These are phyloP conservation scores for Drosophila borealis DNA, from an alignment of 2,888 invertebrate genomes.

Conservation along the genomic window DNA sequence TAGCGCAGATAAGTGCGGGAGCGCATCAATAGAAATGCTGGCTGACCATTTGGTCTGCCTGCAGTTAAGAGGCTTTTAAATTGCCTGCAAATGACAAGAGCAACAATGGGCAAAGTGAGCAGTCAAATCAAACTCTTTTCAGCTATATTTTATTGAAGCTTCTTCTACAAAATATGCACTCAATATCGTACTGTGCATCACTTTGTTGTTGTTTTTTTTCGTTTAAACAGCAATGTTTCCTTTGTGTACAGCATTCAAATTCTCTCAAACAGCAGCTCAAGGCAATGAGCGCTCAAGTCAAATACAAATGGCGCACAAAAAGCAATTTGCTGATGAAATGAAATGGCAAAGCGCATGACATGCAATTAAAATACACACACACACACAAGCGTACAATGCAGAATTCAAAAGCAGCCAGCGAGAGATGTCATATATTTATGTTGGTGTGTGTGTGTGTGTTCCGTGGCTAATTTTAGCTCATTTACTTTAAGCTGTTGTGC, in stretches of 20 bases:
- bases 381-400: not conserved
- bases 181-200: not conserved
- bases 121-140: conserved; percentile 10
- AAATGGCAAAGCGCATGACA: conserved; percentile 30
- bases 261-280: conserved; percentile 5
- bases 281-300: conserved; percentile 20
- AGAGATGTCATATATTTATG: conserved; percentile 34
- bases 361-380: conserved; percentile 45
- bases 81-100: conserved; percentile 33
- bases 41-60: conserved; percentile 11
- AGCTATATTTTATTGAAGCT: conserved; percentile 2
- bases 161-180: not conserved
- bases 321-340: conserved; percentile 61
- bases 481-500: conserved; percentile 26
- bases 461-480: conserved; percentile 20
- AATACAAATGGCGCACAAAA: conserved; percentile 53
- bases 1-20: not conserved
- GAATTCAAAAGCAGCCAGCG: conserved; percentile 9
- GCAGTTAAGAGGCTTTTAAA: conserved; percentile 47
- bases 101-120: conserved; percentile 27
- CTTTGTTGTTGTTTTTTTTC: not conserved
- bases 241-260: not conserved
- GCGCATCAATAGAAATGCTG: conserved; percentile 39
- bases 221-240: not conserved
- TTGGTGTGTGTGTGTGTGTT: conserved; percentile 10